Conservation (phyloP, 2,797 vertebrate genomes). For the Momotus momota region DNA sequence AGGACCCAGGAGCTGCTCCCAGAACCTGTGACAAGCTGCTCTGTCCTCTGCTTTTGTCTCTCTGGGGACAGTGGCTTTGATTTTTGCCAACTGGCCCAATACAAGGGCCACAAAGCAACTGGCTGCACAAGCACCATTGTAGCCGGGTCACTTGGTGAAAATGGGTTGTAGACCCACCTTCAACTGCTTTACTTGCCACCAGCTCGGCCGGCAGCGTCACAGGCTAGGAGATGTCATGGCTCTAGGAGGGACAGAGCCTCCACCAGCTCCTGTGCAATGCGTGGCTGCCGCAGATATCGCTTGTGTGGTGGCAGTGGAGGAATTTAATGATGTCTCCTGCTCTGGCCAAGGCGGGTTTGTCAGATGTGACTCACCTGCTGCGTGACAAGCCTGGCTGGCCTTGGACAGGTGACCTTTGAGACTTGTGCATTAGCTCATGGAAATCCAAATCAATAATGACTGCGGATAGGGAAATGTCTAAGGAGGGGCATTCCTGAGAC, state of each 20-base stretch:
- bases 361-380: background rate
- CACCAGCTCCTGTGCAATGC: fast-evolving
- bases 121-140: fast-evolving
- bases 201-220: background rate
- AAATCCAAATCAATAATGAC: background rate
- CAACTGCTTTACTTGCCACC: background rate
- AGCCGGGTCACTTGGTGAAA: background rate
- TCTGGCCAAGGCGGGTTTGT: background rate
- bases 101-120: background rate
- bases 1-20: background rate
- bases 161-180: fast-evolving
- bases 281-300: fast-evolving
- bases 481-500: fast-evolving
- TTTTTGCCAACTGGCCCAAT: background rate
- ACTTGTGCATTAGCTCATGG: background rate
- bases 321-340: background rate
- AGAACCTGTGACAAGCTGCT: background rate
- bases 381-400: background rate
- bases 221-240: background rate
- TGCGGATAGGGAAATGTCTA: background rate
- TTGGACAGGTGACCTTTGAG: background rate
- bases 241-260: background rate
- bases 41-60: background rate
- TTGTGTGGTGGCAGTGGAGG: fast-evolving
- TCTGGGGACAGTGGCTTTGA: background rate